A percentile compares a stretch with the other conserved stretches of the same genome.
phyloP scores from a whole-genome alignment of 2,113 vertebrate genomes.

The Phalacrocorax pelagicus region DNA sequence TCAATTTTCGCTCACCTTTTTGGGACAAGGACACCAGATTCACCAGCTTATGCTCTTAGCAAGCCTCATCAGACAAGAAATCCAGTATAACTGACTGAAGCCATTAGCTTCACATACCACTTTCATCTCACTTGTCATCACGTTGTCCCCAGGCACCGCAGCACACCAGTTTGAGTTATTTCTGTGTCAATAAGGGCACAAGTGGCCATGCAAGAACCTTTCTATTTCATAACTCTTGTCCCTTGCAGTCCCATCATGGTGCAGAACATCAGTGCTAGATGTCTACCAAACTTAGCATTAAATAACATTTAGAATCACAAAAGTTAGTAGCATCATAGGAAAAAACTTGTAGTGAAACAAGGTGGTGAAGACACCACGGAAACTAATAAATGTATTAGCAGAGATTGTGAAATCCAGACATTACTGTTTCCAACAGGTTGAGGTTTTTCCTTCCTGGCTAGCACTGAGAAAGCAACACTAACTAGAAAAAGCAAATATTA shows the following conservation, averaged over 20 bases:
- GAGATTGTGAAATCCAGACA: background rate
- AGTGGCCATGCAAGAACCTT: background rate
- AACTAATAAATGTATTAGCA: background rate
- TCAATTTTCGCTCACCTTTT: background rate
- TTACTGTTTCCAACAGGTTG: background rate
- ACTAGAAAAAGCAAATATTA: background rate
- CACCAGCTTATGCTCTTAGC: background rate
- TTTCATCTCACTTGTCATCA: background rate
- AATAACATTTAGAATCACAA: background rate
- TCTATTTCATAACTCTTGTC: background rate
- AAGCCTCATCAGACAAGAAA: background rate
- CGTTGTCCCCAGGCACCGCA: rapidly evolving
- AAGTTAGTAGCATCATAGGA: background rate
- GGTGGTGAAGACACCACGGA: background rate
- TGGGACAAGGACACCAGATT: background rate
- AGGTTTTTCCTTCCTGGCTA: background rate
- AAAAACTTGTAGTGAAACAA: background rate
- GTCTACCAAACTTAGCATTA: background rate
- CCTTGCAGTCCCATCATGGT: background rate
- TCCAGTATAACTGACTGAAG: background rate
- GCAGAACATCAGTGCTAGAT: background rate
- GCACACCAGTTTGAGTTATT: background rate
- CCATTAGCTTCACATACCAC: background rate
- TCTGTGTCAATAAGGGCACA: background rate
- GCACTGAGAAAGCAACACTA: background rate